Evolutionary conservation across 2,113 vertebrate species (phyloP), one percentile per base, ranked within the genome.

Genomic region (Hypomesus transpacificus): DNA sequence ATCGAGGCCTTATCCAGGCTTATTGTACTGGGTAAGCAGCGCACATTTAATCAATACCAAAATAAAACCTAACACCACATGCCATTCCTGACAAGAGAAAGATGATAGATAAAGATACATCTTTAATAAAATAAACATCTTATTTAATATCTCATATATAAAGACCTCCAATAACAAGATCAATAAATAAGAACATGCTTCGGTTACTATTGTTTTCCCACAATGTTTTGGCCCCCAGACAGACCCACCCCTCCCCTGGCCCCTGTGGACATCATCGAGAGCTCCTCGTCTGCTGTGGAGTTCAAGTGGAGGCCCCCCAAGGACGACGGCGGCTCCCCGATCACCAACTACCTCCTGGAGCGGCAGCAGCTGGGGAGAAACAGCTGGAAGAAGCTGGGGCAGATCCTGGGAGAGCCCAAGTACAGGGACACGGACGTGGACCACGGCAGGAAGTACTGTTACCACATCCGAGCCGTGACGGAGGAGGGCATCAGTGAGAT

Each of bases 261-360:
- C 13, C 95, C 95, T 26, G 78, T 93, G 75, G 93, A 93, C 62
- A 82, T 94, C 18, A 81, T 94, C 16, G 90, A 94, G 70, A 84
- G 81, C 68, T 92, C 91, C 0, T 69, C 87, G 8, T 65, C 72
- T 0, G 79, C 89, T 46, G 86, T 96, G 70, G 87, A 90, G 0
- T 93, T 97, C 28, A 81, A 82, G 80, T 96, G 95, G 95, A 88
- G 82, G 56, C 80, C 90, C 34, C 94, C 94, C 0, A 91, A 85
- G 74, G 93, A 98, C 0, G 85, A 93, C 0, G 95, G 96, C 1
- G 95, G 95, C 46, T 91, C 77, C 50, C 81, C 91, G 0, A 57
- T 96, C 59, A 89, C 88, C 14, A 74, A 72, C 34, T 96, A 96
- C 53, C 21, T 92, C 4, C 71, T 97, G 1, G 94, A 96, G 86